Base-by-base conservation (phyloP, 2,797 vertebrate species). In the Propithecus perrieri region DNA sequence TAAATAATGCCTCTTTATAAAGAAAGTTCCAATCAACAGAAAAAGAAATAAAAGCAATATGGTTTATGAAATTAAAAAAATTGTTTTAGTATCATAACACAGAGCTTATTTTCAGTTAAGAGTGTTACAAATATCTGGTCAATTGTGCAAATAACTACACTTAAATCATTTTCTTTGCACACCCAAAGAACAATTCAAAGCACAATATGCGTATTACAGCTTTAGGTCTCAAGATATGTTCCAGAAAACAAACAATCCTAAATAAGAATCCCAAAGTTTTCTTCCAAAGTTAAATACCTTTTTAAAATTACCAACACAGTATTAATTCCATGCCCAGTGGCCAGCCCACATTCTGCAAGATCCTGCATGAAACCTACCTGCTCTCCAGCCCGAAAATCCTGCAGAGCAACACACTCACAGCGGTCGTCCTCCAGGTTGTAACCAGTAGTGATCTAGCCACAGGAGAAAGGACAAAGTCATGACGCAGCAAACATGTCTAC, bases 381-480 rank as follows among this genome's bases (percentile, higher is more conserved):
- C 94, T 99, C 99, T 1, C 99, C 99, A 89, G 99, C 98, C 97
- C 99, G 99, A 98, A 99, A 99, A 97, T 99, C 99, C 91, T 99
- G 99, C 95, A 99, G 98, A 0, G 99, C 99, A 46, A 99, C 99
- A 74, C 99, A 99, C 96, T 99, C 99, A 57, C 99, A 99, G 30
- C 99, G 99, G 98, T 99, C 99, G 46, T 99, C 99, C 98, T 99
- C 99, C 97, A 99, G 98, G 98, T 99, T 99, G 98, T 99, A 99
- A 76, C 99, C 99, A 0, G 99, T 99, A 26, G 99, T 99, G 97
- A 99, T 99, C 99, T 99, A 98, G 75, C 80, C 95, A 84, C 20
- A 26, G 63, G 22, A 41, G 59, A 38, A 80, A 59, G 15, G 85
- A 96, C 91, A 92, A 95, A 59, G 63, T 63, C 59, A 4, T 0